Evolutionary conservation across 2,888 invertebrate species (phyloP), one percentile per base, ranked within the genome.

Genomic region (Augochlorella aurata): DNA sequence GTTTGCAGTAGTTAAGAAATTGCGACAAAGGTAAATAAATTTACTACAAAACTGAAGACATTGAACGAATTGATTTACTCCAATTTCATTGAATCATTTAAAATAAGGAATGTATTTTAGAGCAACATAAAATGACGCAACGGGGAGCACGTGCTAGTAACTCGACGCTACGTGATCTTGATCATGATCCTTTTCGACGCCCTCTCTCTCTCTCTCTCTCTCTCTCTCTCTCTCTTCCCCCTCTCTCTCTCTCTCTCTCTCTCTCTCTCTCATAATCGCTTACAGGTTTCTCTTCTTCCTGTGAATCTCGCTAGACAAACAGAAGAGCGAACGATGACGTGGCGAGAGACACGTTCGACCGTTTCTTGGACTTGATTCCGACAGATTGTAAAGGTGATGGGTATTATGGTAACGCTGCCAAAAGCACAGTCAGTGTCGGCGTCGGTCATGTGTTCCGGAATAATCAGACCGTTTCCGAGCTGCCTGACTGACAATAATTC

Each of bases 281-380:
- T 21, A 21, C 21, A 54, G 5, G 12, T 54, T 2, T 58, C 54
- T 12, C 21, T 24, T 54, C 54, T 21, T 5, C 24, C 21, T 21
- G 14, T 21, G 58, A 24, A 58, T 58, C 58, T 2, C 58, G 1
- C 14, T 58, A 58, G 58, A 14, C 24, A 24, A 58, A 24, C 2
- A 14, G 24, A 58, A 24, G 58, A 14, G 14, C 14, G 14, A 58
- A 24, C 14, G 58, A 24, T 58, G 58, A 58, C 58, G 58, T 58
- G 58, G 12, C 1, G 24, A 14, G 0, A 21, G 58, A 7, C 58
- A 58, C 68, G 74, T 81, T 29, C 7, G 29, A 38, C 29, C 10
- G 16, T n/a, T 24, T n/a, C 24, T 54, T n/a, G 61, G 47, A 69
- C 45, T 77, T n/a, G 29, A 71, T 29, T 67, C 61, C 63, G 74